Evolutionary conservation across 2,888 invertebrate genomes (phyloP).

Genomic region (Anodontia alba): DNA sequence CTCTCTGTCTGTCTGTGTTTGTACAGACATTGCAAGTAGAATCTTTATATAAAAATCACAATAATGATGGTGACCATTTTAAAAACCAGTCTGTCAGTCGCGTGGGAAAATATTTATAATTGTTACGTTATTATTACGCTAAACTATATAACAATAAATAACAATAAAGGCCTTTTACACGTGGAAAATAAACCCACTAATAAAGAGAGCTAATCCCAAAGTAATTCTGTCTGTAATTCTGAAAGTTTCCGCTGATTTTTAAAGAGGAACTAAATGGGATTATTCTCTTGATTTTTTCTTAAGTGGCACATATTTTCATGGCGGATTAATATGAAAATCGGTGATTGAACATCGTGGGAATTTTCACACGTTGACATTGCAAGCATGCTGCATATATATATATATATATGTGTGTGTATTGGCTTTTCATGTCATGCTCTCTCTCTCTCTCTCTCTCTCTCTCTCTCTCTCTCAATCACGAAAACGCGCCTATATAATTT

Average conservation of each 20-base stretch:
- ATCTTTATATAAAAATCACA: no score
- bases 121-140: constrained; percentile 4
- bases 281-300: constrained; percentile 6
- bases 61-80: no score
- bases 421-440: no score
- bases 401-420: not conserved
- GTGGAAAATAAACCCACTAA: not conserved
- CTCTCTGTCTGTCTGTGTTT: no score
- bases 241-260: not conserved
- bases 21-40: no score
- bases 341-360: constrained; percentile 8
- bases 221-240: not conserved
- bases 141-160: not conserved
- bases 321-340: not conserved
- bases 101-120: constrained; percentile 16
- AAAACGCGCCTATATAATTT: no score
- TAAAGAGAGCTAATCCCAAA: not conserved
- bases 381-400: not conserved
- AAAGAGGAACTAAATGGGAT: constrained; percentile 17
- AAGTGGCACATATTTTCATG: constrained; percentile 12
- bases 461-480: no score
- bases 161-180: not conserved
- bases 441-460: not conserved
- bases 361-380: not conserved
- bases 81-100: not conserved